phyloP scores from a whole-genome alignment of 2,797 vertebrate genomes.

The Manis crassicaudata region DNA sequence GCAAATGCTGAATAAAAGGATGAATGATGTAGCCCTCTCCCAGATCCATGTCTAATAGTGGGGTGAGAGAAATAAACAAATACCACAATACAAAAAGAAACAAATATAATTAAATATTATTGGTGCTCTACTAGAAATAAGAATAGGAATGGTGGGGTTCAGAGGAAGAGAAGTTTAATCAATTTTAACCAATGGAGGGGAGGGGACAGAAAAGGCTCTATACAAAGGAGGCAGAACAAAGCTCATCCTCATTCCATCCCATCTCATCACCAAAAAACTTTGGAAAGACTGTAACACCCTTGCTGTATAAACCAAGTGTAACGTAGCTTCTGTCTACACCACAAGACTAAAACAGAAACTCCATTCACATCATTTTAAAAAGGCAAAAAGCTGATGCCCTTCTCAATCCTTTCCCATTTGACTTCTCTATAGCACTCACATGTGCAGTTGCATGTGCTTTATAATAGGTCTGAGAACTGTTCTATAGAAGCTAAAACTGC shows the following conservation, averaged over 20 bases:
- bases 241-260: not conserved
- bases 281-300: not conserved
- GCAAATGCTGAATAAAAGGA: not conserved
- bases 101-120: not conserved
- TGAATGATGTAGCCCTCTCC: not conserved
- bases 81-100: not conserved
- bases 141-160: not conserved
- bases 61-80: not conserved
- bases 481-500: not conserved
- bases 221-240: not conserved
- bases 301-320: not conserved
- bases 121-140: not conserved
- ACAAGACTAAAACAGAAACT: not conserved
- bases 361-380: not conserved
- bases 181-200: not conserved
- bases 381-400: not conserved
- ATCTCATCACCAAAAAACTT: not conserved
- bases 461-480: not conserved
- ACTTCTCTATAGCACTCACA: not conserved
- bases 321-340: not conserved
- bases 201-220: not conserved
- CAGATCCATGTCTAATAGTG: not conserved
- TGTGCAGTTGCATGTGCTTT: not conserved
- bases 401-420: not conserved
- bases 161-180: not conserved